Conservation (phyloP, 2,797 vertebrate species). For the Poecilia picta region DNA sequence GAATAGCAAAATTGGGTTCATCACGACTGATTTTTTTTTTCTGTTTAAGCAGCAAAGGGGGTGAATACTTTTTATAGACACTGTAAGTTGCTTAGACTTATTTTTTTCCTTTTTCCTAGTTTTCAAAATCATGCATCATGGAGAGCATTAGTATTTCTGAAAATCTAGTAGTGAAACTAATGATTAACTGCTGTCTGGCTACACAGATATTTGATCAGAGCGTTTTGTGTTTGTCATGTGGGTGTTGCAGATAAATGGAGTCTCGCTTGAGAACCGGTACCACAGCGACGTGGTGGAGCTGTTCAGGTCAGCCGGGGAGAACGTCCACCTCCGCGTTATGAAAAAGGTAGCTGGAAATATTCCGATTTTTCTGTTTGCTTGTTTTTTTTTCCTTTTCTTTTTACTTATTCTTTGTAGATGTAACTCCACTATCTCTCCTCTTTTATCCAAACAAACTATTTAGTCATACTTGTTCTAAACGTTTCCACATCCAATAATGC, state of each 20-base stretch:
- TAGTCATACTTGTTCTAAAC: background rate
- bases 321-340: slow-evolving; percentile 87
- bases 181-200: background rate
- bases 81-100: background rate
- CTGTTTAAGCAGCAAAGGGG: too few species aligned
- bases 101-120: too few species aligned
- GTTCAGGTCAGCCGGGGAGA: slow-evolving; percentile 88
- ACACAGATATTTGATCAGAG: background rate
- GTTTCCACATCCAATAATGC: background rate
- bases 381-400: background rate
- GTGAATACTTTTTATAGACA: background rate
- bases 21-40: background rate
- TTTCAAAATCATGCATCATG: background rate
- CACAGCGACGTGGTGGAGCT: slow-evolving; percentile 89
- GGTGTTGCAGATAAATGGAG: slow-evolving; percentile 88
- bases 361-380: background rate
- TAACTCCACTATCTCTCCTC: too few species aligned
- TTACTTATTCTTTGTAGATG: background rate
- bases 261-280: slow-evolving; percentile 82
- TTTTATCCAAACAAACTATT: background rate
- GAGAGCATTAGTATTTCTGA: background rate
- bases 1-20: too few species aligned
- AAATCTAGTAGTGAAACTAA: background rate
- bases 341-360: slow-evolving; percentile 83
- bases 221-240: slow-evolving; percentile 4